Evolutionary conservation across 2,888 invertebrate species (phyloP), one percentile per base, ranked within the genome.

Genomic region (Drosophila mimetica): DNA sequence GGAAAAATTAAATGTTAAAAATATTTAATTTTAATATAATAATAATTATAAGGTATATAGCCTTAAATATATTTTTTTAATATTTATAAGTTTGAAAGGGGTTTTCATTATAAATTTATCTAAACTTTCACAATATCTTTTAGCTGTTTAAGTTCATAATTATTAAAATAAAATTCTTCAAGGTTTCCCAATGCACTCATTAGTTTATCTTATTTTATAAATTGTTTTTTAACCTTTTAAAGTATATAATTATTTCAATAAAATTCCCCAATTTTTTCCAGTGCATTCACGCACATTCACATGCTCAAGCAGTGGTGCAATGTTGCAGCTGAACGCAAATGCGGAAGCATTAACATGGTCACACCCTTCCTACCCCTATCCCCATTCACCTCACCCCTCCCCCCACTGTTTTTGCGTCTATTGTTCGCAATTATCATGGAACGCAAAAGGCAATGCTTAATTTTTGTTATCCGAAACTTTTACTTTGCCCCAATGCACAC

Each of bases 351-450:
- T 74, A 74, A 71, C 83, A 74, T 66, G 59, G 53, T 20, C 39
- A 36, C 46, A 32, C n/a, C 18, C 59, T 8, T 18, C n/a, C 30
- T 13, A n/a, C 50, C 14, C 34, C 36, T 20, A 3, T 22, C 32
- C 18, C 28, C 32, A n/a, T n/a, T n/a, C 36, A 16, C 30, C 4
- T 6, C 25, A 28, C 28, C 18, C 52, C 59, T 59, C 58, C 71
- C 67, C 25, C 25, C 25, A 6, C 7, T 7, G 25, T 7, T 25
- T 59, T 65, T 71, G 65, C 78, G 54, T 87, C 75, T 82, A 87
- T 85, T 87, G 82, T 85, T 75, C 64, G 61, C 88, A 87, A 87
- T 82, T 82, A 82, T 82, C 88, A 79, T 71, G 74, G 64, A 51
- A 48, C 61, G 60, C 85, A 85, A 84, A 82, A 52, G 71, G 66